phyloP scores from a whole-genome alignment of 2,888 invertebrate genomes.

The Bruchidius siliquastri region DNA sequence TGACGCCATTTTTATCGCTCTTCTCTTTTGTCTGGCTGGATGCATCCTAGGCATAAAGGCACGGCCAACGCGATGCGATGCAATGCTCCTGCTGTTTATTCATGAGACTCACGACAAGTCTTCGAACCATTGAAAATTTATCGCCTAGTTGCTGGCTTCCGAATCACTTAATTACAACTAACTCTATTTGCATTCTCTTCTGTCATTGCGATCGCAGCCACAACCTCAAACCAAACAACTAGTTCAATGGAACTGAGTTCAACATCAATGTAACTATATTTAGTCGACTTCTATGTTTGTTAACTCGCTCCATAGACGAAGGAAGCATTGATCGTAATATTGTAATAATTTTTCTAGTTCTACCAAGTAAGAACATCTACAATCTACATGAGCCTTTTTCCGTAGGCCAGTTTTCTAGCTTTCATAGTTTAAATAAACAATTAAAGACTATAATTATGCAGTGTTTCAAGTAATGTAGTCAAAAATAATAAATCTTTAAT shows the following conservation, averaged over 20 bases:
- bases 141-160: slow-evolving; percentile 3
- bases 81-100: slow-evolving; percentile 6
- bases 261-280: too few relatives aligned
- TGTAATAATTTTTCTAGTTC: too few relatives aligned
- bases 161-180: not conserved
- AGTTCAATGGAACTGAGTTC: not conserved
- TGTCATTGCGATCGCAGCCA: not conserved
- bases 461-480: not conserved
- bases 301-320: too few relatives aligned
- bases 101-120: slow-evolving; percentile 8
- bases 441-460: not conserved
- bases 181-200: not conserved
- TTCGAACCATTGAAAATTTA: slow-evolving; percentile 9
- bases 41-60: not conserved
- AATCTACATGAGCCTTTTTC: too few relatives aligned
- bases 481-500: not conserved
- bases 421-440: too few relatives aligned
- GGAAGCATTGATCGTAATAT: too few relatives aligned
- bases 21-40: not conserved
- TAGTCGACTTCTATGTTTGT: too few relatives aligned
- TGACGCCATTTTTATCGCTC: not conserved
- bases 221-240: not conserved
- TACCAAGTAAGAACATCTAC: too few relatives aligned
- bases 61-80: not conserved
- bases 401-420: too few relatives aligned